These are phyloP conservation scores for Xestia sexstrigata DNA, from an alignment of 2,888 invertebrate species.

Conservation along the genomic window DNA sequence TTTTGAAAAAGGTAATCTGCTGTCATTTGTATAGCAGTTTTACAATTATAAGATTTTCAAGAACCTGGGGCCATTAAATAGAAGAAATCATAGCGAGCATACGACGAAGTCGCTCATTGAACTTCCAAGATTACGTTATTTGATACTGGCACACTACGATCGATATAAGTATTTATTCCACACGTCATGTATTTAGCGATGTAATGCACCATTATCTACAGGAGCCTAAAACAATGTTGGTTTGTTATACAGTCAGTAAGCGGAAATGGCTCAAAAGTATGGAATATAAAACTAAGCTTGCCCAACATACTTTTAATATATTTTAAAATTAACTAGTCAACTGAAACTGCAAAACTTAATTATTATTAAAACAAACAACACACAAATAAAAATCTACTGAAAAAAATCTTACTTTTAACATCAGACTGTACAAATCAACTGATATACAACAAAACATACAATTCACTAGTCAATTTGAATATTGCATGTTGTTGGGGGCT, in stretches of 20 bases:
- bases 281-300: conserved; percentile 23
- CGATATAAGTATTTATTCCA: neutral
- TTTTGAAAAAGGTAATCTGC: neutral
- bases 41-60: neutral
- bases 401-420: conserved; percentile 4
- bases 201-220: conserved; percentile 14
- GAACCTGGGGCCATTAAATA: neutral
- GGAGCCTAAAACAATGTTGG: conserved; percentile 13
- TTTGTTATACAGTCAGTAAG: conserved; percentile 46
- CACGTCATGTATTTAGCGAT: neutral
- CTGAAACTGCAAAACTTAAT: conserved; percentile 34
- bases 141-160: neutral
- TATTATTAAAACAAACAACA: conserved; percentile 10
- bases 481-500: conserved; percentile 66
- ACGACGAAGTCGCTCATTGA: too few species aligned
- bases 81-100: neutral
- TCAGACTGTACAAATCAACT: conserved; percentile 59
- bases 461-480: conserved; percentile 76
- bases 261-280: neutral
- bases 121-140: neutral
- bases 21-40: neutral
- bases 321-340: conserved; percentile 48
- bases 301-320: conserved; percentile 28
- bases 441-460: conserved; percentile 24
- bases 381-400: neutral